Evolutionary conservation across 2,888 invertebrate species (phyloP), one percentile per base, ranked within the genome.

Genomic region (Macaria liturata): DNA sequence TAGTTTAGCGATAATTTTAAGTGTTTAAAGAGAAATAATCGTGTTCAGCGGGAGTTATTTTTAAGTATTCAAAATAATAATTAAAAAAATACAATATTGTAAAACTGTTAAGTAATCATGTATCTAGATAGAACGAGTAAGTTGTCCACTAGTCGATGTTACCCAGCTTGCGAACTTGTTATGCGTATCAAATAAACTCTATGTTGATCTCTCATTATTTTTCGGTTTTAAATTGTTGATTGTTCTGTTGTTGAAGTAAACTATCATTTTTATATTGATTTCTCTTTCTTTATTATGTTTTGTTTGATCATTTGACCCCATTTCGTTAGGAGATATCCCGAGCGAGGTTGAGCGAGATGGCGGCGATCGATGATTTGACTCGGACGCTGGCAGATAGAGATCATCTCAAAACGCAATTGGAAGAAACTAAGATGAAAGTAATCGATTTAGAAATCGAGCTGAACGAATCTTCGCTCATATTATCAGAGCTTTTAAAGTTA

Each of bases 401-500:
- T 58, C 69, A 71, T 61, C 66, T 87, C 46, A 87, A 85, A 74
- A 70, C 80, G 43, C 85, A 84, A 70, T 75, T 88, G 57, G 90
- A 91, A 74, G 86, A 87, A 62, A 84, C 74, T 64, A 90, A 86
- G 72, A 83, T 88, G 84, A 90, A 80, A 78, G 74, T 86, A 30
- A 89, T 91, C 57, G 92, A 93, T 75, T 80, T 93, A 76, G 93
- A 93, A 68, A 89, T 89, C 66, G 92, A 92, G 65, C 70, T 93
- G 58, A 93, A 92, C 55, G 90, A 92, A 71, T 92, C 91, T 53
- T 93, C 93, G 52, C 83, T 92, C 49, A 86, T 92, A 71, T 72
- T 93, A 54, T 89, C 91, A 45, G 92, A 93, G 71, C 77, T 91
- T 20, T 74, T 90, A 46, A 92, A 91, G 71, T 86, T 92, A 80